A percentile compares a stretch with the other conserved stretches of the same genome.
Conservation (phyloP, 23 tunicate species). For the Clavelina lepadiformis region DNA sequence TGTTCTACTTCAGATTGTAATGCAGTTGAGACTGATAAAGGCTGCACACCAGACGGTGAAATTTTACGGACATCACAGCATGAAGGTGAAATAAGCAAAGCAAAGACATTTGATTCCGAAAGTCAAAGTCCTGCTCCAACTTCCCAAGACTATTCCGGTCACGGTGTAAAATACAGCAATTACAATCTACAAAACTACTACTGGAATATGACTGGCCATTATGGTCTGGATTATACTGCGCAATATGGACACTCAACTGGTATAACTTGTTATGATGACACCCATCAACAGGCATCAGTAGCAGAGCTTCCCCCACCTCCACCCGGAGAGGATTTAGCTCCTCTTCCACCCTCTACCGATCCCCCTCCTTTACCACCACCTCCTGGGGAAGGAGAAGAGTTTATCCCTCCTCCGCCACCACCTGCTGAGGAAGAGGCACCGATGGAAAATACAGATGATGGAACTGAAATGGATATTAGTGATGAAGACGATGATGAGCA, state of each 20-base stretch:
- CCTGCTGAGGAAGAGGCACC: slow-evolving; percentile 24
- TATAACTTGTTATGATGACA: background rate
- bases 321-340: slow-evolving; percentile 26
- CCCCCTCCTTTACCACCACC: slow-evolving; percentile 62
- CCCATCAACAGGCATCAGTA: slow-evolving; percentile 12
- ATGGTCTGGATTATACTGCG: slow-evolving; percentile 20
- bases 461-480: slow-evolving; percentile 93
- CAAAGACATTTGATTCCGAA: too few relatives aligned
- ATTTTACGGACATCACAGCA: too few relatives aligned
- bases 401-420: slow-evolving; percentile 32
- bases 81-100: too few relatives aligned
- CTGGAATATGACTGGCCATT: slow-evolving; percentile 43
- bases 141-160: background rate
- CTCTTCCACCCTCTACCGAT: slow-evolving; percentile 24
- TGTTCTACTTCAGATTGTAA: too few relatives aligned
- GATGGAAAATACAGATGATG: slow-evolving; percentile 63
- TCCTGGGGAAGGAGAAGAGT: slow-evolving; percentile 14
- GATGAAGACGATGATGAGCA: slow-evolving; percentile 54
- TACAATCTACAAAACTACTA: slow-evolving; percentile 37
- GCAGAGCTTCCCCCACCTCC: slow-evolving; percentile 43
- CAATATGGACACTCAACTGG: slow-evolving; percentile 1
- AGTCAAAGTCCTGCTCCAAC: too few relatives aligned
- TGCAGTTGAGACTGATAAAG: too few relatives aligned
- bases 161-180: slow-evolving; percentile 1
- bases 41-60: too few relatives aligned